phyloP scores from a whole-genome alignment of 1,140 invertebrate genomes.

The Metaphire vulgaris region DNA sequence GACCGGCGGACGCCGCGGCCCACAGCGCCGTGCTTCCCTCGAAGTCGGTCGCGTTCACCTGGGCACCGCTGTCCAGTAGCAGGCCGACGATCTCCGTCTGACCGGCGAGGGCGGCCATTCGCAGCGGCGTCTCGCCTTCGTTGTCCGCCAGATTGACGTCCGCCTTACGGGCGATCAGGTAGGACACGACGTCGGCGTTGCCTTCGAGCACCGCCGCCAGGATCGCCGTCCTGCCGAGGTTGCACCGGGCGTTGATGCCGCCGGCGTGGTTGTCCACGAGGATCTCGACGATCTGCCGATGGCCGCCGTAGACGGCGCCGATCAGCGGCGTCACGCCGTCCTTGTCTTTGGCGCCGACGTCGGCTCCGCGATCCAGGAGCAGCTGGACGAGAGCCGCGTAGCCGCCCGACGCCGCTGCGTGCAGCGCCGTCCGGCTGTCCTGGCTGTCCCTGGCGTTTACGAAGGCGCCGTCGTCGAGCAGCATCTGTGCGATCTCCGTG shows the following conservation, averaged over 20 bases:
- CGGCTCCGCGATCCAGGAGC: neutral
- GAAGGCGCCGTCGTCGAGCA: conserved; percentile 43
- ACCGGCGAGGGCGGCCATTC: neutral
- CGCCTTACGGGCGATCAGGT: neutral
- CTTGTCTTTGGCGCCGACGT: neutral
- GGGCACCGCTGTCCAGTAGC: conserved; percentile 18
- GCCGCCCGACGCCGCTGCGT: conserved; percentile 59
- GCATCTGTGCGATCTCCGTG: conserved; percentile 53
- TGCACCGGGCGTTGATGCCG: neutral
- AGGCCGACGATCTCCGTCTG: neutral
- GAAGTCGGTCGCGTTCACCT: conserved; percentile 17
- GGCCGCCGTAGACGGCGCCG: neutral
- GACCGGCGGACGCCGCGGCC: conserved; percentile 25
- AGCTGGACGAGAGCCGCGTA: neutral
- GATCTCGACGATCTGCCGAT: neutral
- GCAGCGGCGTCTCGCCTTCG: neutral
- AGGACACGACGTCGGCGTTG: conserved; percentile 3
- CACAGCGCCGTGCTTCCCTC: conserved; percentile 16
- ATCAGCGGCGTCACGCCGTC: neutral
- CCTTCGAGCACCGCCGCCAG: conserved; percentile 29
- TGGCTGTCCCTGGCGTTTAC: conserved; percentile 46
- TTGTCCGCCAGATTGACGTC: neutral
- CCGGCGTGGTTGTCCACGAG: neutral
- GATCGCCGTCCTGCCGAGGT: conserved; percentile 17
- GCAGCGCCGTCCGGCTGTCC: conserved; percentile 66